Base-by-base conservation (phyloP, 2,797 vertebrate genomes). In the Amblyraja radiata region DNA sequence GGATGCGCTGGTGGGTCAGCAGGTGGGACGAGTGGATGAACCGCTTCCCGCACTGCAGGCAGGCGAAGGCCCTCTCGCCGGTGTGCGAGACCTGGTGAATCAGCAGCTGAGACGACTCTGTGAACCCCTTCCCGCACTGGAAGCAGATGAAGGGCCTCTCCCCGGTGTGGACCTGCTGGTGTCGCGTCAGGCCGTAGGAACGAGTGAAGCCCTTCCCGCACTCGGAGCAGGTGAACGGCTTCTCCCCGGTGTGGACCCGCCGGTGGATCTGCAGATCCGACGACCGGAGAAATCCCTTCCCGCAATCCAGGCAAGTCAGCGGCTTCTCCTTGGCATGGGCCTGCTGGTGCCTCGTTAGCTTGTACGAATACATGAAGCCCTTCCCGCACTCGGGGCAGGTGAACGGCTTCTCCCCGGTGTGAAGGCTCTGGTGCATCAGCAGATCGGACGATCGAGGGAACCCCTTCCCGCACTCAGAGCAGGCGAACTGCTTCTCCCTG, bases 1-100 rank as follows among this genome's bases (percentile, higher is more conserved):
- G 99, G 0, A 98, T 99, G 93, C 98, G 97, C 95, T 99, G 99
- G 96, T 46, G 46, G 46, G 46, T 46, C 46, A 46, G 46, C 46
- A 46, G 46, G 2, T 46, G 2, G 2, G 46, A 46, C 46, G 46
- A 46, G 2, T 46, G 46, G 2, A 46, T 88, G 84, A 88, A 88
- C 0, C 61, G 6, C 84, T 36, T 88, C 61, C 84, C 84, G 6
- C 84, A 88, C 84, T 32, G 61, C 0, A 16, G 18, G 84, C 84
- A 88, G 14, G n/a, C 18, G 61, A 88, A 88, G 1, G 84, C 28
- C 61, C 28, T 65, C 58, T 88, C 58, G 28, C 84, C 28, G 18
- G 71, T 73, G 71, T 23, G 71, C 46, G 46, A 46, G 18, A 21
- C 71, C 71, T 18, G 65, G 11, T 65, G 65, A 16, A 46, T 46